Evolutionary conservation across 2,888 invertebrate species (phyloP), one percentile per base, ranked within the genome.

Genomic region (Drosophila greeni): DNA sequence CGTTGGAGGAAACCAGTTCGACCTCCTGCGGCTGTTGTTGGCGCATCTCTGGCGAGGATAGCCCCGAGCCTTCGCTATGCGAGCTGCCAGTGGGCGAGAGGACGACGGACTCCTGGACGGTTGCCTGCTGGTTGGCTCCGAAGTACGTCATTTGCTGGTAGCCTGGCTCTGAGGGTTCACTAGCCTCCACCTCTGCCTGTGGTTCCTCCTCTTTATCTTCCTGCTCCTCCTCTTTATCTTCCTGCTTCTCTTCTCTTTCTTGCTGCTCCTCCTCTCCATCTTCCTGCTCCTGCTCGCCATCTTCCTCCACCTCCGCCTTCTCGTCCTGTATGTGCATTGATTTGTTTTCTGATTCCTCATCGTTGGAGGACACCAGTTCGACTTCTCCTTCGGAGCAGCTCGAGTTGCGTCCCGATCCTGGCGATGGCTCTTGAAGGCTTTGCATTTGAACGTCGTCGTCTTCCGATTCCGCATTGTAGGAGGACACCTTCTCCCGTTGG

Each of bases 1-100:
- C 67, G 48, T 75, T 80, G 2, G 78, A 76, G 39, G 70, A 75
- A 12, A 78, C 45, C 12, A 47, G 29, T 3, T 31, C 45, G 14
- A 29, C 29, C 18, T 31, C 31, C 16, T 23, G 23, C 12, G 4
- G 23, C 45, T 54, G 51, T 7, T 5, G 57, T 7, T 5, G 57
- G 52, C 5, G 31, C 2, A 36, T 9, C 6, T 29, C 55, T 3
- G 55, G 51, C 6, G 72, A 70, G 6, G 75, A 75, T 9, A 57
- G 12, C 18, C 59, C 66, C 0, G 67, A 69, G 2, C 66, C 29
- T 4, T 69, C 78, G 14, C 70, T 73, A 48, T 71, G 73, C 0
- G 78, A 33, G 29, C 73, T 80, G 8, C 43, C 68, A 24, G 64
- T 61, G 42, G 72, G 57, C 42, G 76, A 70, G 7, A 37, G 40